Evolutionary conservation across 2,797 vertebrate genomes (phyloP).

Genomic region (Chaunax sp.): DNA sequence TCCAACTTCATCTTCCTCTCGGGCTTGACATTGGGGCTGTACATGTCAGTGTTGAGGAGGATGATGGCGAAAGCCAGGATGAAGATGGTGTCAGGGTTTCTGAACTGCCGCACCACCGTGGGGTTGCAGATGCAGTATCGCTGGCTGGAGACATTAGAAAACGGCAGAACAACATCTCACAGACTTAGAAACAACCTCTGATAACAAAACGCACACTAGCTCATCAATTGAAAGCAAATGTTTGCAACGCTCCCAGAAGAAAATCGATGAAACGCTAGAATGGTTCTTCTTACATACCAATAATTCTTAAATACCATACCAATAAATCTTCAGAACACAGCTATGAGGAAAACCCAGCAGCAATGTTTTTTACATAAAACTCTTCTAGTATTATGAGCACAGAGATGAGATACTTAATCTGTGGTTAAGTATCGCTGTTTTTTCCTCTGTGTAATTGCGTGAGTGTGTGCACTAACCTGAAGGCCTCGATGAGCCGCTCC

Average conservation of each 20-base stretch:
- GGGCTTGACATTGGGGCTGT: conserved; percentile 97
- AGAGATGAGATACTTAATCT: too few relatives aligned
- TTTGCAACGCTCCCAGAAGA: conserved; percentile 17
- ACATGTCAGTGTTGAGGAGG: conserved; percentile 99
- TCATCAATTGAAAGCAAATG: conserved; percentile 10
- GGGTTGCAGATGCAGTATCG: conserved; percentile 99
- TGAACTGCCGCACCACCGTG: conserved; percentile 94
- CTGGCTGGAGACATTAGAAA: conserved; percentile 83
- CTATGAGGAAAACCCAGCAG: conserved; percentile 23
- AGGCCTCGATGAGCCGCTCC: conserved; percentile 96
- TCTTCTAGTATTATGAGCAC: background rate
- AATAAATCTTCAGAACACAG: conserved; percentile 2
- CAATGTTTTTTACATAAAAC: background rate
- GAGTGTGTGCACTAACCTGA: conserved; percentile 83
- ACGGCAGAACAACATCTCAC: conserved; percentile 13
- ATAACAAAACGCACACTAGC: conserved; percentile 3
- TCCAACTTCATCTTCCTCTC: conserved; percentile 99
- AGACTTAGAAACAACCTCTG: background rate
- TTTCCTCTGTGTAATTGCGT: too few relatives aligned
- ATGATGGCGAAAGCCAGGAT: conserved; percentile 98
- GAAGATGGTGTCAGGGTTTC: conserved; percentile 99
- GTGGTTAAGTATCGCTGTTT: too few relatives aligned
- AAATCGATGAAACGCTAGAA: conserved; percentile 53
- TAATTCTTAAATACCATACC: too few relatives aligned
- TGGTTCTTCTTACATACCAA: conserved; percentile 39